A percentile compares a stretch with the other conserved stretches of the same genome.
Evolutionary conservation across 2,888 invertebrate species (phyloP).

Genomic region (Ormyrus labotus): DNA sequence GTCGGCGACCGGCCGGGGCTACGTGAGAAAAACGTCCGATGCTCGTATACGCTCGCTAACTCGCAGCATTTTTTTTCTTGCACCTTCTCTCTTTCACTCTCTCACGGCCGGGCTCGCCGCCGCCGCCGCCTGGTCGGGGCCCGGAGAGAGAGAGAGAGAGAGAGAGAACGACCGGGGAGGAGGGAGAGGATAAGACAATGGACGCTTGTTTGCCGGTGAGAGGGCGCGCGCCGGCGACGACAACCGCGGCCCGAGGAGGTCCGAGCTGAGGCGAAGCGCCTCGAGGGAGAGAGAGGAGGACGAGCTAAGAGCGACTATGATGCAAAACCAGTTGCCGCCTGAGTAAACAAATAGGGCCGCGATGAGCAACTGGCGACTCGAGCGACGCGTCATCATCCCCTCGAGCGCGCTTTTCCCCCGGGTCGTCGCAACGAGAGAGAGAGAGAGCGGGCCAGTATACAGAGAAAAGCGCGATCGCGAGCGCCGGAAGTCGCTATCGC

Average conservation of each 20-base stretch:
- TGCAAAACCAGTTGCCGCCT: constrained; percentile 75
- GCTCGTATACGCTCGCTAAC: constrained; percentile 53
- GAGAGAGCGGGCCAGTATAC: neutral
- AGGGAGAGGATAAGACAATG: constrained; percentile 55
- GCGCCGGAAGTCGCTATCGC: neutral
- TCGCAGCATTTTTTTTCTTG: constrained; percentile 56
- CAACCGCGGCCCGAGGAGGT: constrained; percentile 34
- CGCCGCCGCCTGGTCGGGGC: too few species aligned
- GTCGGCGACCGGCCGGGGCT: constrained; percentile 14
- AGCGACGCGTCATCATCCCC: constrained; percentile 12
- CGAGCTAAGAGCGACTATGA: constrained; percentile 64
- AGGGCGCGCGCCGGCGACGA: constrained; percentile 46
- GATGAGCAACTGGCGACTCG: constrained; percentile 61
- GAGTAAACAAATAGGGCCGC: constrained; percentile 75
- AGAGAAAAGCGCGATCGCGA: neutral
- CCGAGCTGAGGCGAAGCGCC: constrained; percentile 31
- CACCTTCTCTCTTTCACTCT: constrained; percentile 58
- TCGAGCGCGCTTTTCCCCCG: constrained; percentile 9
- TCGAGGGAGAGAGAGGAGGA: constrained; percentile 54
- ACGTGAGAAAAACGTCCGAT: constrained; percentile 55
- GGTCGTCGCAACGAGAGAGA: neutral
- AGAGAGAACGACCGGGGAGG: constrained; percentile 39
- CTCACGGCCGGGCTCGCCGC: constrained; percentile 40
- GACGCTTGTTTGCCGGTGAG: constrained; percentile 49
- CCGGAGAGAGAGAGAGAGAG: neutral